phyloP scores from a whole-genome alignment of 2,113 vertebrate species.

The Halichoerus grypus region DNA sequence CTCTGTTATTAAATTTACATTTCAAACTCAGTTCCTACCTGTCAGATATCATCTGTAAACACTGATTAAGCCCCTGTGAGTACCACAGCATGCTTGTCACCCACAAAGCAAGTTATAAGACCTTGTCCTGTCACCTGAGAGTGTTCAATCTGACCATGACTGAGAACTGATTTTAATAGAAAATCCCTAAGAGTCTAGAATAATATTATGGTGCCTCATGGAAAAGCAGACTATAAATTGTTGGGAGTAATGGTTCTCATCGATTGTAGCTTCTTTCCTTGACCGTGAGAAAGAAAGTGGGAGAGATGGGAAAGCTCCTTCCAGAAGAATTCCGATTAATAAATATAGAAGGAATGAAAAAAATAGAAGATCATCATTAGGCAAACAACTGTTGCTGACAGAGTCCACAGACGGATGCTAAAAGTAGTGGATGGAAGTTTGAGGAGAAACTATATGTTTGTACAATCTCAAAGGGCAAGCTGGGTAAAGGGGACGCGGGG shows the following conservation, averaged over 20 bases:
- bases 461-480: not conserved
- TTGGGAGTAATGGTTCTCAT: not conserved
- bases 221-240: not conserved
- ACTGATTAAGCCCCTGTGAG: slow-evolving; percentile 30
- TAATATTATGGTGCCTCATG: not conserved
- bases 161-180: not conserved
- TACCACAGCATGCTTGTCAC: slow-evolving; percentile 35
- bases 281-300: slow-evolving; percentile 1
- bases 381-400: not conserved
- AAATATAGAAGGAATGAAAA: not conserved
- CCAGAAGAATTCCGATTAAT: slow-evolving; percentile 8
- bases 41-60: slow-evolving; percentile 68
- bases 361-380: not conserved
- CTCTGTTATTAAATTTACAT: slow-evolving; percentile 62
- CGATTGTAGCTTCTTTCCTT: not conserved
- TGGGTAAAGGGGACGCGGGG: not conserved
- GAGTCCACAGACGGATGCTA: not conserved
- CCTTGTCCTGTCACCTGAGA: slow-evolving; percentile 23
- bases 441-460: not conserved
- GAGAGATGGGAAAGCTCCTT: not conserved
- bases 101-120: slow-evolving; percentile 26
- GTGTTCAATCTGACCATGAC: slow-evolving; percentile 6
- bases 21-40: slow-evolving; percentile 57
- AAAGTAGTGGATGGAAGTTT: not conserved
- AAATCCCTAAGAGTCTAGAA: slow-evolving; percentile 1